Base-by-base conservation (phyloP, 2,888 invertebrate genomes). In the Bruchidius siliquastri region DNA sequence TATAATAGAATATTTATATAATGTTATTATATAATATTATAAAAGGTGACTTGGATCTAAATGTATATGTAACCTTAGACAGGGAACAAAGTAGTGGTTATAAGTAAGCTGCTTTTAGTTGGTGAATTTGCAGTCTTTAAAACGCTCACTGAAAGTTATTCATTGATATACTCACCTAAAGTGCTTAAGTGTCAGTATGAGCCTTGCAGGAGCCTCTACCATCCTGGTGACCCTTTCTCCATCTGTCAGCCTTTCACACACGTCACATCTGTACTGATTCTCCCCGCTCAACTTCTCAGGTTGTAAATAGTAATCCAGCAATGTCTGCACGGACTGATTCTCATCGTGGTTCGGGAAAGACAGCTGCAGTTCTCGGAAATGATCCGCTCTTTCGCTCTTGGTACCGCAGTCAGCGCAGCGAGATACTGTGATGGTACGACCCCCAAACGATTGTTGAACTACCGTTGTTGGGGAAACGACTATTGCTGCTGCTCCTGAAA, bases 251-350 rank as follows among this genome's bases (percentile, higher is more conserved):
- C 89, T 89, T 72, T 90, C 90, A 84, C 96, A 96, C 72, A 90
- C 90, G 76, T 92, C 92, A 87, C 96, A 96, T 77, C 91, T 90
- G 85, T 96, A 96, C 85, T 92, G 90, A 84, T 96, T 96, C 72
- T 95, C 95, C 0, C 93, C 96, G 0, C 91, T 90, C 49, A 96
- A 86, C 73, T 90, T 90, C 83, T 96, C 96, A 0, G 93, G 91
- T 21, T 92, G 91, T 78, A 94, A 90, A 84, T 93, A 96, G 82
- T 91, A 94, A 78, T 94, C 92, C 20, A 96, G 88, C 0, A 96
- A 88, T 78, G 91, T 91, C 83, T 95, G 94, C n/a, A 96, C 92
- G 49, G 90, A 91, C 79, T 92, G 90, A 76, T 89, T 88, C 13
- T 87, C 85, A 13, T 87, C 85, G 66, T 81, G 77, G 73, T 82